Percentiles rank a stretch among this genome's conserved stretches.
phyloP scores from a whole-genome alignment of 2,888 invertebrate genomes.

The Creontiades dilutus region DNA sequence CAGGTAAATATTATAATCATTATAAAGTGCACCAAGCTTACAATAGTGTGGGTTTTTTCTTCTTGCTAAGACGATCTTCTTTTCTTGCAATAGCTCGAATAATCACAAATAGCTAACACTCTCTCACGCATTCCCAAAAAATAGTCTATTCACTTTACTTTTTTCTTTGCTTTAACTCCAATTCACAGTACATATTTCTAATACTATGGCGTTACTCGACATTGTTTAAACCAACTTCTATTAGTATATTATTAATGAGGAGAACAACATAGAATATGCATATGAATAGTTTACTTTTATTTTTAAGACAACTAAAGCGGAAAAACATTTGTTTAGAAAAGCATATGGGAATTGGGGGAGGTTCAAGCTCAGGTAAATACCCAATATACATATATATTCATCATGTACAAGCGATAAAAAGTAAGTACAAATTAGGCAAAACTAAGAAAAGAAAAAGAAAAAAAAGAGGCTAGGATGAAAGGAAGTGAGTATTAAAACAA shows the following conservation, averaged over 20 bases:
- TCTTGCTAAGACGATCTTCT: constrained; percentile 41
- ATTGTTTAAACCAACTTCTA: background rate
- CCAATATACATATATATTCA: constrained; percentile 56
- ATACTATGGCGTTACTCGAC: constrained; percentile 56
- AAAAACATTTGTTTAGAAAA: constrained; percentile 1
- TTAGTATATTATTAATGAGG: background rate
- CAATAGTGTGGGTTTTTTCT: constrained; percentile 60
- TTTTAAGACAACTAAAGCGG: constrained; percentile 30
- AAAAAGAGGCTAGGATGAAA: constrained; percentile 38
- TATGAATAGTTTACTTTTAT: background rate
- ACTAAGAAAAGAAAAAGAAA: no score
- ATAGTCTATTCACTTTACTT: constrained; percentile 64
- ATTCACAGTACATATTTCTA: constrained; percentile 33
- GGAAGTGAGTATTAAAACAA: constrained; percentile 49
- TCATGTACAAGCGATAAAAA: constrained; percentile 60
- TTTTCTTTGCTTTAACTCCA: constrained; percentile 27
- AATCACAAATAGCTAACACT: constrained; percentile 48
- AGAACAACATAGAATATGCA: constrained; percentile 40
- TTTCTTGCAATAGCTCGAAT: background rate
- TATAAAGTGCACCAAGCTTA: constrained; percentile 70
- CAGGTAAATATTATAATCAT: constrained; percentile 41
- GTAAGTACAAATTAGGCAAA: constrained; percentile 62
- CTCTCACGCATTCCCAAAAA: constrained; percentile 67
- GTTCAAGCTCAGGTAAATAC: constrained; percentile 26
- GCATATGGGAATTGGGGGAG: constrained; percentile 12